A percentile compares a stretch with the other conserved stretches of the same genome.
Conservation (phyloP, 2,888 invertebrate species). For the Drosophila atroscutellata region DNA sequence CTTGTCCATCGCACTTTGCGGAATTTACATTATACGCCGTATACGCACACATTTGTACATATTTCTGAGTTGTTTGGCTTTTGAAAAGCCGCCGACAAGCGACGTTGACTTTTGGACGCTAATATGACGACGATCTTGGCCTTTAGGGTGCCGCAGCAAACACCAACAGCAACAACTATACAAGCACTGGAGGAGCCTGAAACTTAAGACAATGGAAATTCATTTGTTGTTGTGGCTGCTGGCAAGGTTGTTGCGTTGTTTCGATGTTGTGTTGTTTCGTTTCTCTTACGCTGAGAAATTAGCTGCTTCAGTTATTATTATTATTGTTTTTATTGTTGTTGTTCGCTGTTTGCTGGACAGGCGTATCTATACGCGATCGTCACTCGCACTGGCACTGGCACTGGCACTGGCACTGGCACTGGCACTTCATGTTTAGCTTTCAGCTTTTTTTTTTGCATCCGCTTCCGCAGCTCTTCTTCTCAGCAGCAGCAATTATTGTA, state of each 20-base stretch:
- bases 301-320: conserved; percentile 78
- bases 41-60: conserved; percentile 47
- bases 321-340: conserved; percentile 29
- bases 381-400: conserved; percentile 66
- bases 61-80: conserved; percentile 66
- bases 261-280: conserved; percentile 29
- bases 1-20: conserved; percentile 80
- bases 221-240: conserved; percentile 72
- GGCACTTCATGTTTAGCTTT: conserved; percentile 76
- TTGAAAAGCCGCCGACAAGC: conserved; percentile 78
- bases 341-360: conserved; percentile 47
- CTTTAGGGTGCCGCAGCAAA: conserved; percentile 70
- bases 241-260: conserved; percentile 70
- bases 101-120: conserved; percentile 78
- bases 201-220: conserved; percentile 77
- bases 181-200: conserved; percentile 61
- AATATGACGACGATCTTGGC: conserved; percentile 82
- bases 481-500: conserved; percentile 68
- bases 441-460: conserved; percentile 77
- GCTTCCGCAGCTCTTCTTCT: conserved; percentile 67
- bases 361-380: conserved; percentile 76
- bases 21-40: conserved; percentile 76
- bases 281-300: conserved; percentile 76
- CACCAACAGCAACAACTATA: conserved; percentile 36
- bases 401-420: conserved; percentile 70